A percentile compares a stretch with the other conserved stretches of the same genome.
Conservation (phyloP, 2,113 vertebrate species). For the Toxotes chatareus region DNA sequence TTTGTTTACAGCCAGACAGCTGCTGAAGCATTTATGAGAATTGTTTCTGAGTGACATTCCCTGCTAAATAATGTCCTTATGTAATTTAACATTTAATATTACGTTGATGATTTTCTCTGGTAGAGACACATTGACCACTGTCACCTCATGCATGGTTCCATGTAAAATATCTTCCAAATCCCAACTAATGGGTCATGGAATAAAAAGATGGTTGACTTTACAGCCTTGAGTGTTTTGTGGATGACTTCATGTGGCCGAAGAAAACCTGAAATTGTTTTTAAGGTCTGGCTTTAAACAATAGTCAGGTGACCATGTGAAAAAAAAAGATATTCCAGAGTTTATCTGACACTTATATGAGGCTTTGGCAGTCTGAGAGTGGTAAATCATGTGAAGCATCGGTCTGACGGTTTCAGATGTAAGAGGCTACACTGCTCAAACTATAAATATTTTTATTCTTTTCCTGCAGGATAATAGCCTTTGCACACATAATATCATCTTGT, state of each 20-base stretch:
- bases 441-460: no score
- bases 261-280: background rate
- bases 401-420: no score
- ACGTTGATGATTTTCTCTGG: constrained; percentile 17
- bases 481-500: no score
- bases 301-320: no score
- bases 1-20: background rate
- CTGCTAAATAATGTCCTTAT: constrained; percentile 11
- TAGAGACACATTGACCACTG: background rate
- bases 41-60: background rate
- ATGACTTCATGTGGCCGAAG: background rate
- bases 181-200: constrained; percentile 29
- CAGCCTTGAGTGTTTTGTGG: background rate
- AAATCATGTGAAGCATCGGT: no score
- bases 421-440: no score
- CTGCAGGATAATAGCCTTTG: no score
- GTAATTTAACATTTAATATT: constrained; percentile 1
- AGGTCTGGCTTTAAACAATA: no score
- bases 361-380: no score
- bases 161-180: constrained; percentile 19
- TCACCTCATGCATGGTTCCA: background rate
- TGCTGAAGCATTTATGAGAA: background rate
- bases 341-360: no score
- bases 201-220: constrained; percentile 51
- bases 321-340: no score